A percentile compares a stretch with the other conserved stretches of the same genome.
phyloP scores from a whole-genome alignment of 2,888 invertebrate genomes.

The Uropetala carovei region DNA sequence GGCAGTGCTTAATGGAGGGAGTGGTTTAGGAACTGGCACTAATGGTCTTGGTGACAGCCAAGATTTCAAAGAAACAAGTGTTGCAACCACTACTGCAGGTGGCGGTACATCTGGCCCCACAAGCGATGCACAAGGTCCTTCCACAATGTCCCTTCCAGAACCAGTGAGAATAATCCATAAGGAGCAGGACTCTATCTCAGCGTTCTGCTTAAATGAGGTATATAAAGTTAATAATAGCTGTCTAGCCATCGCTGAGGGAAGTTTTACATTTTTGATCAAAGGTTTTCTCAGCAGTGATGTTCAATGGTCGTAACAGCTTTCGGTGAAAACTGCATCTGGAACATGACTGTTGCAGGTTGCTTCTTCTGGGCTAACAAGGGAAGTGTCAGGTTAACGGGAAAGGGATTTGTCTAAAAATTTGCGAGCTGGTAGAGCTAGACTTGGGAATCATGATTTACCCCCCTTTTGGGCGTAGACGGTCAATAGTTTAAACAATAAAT shows the following conservation, averaged over 20 bases:
- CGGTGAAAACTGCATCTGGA: too few species aligned
- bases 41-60: slow-evolving; percentile 65
- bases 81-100: slow-evolving; percentile 56
- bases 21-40: slow-evolving; percentile 37
- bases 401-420: too few species aligned
- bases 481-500: too few species aligned
- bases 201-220: slow-evolving; percentile 97
- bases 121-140: slow-evolving; percentile 70
- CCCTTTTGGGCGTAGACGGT: too few species aligned
- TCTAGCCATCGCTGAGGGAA: background rate
- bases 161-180: slow-evolving; percentile 98
- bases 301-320: too few species aligned
- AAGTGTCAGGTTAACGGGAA: too few species aligned
- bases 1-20: slow-evolving; percentile 73
- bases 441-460: too few species aligned
- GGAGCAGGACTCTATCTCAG: slow-evolving; percentile 98
- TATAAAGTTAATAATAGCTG: slow-evolving; percentile 20
- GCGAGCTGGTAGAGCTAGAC: too few species aligned
- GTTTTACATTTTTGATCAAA: background rate
- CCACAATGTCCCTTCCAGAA: slow-evolving; percentile 79
- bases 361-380: too few species aligned
- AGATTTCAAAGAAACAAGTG: slow-evolving; percentile 67
- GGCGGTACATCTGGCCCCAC: slow-evolving; percentile 68
- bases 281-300: too few species aligned
- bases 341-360: too few species aligned